Conservation (phyloP, 2,113 vertebrate genomes). For the Sarotherodon lohbergeri region DNA sequence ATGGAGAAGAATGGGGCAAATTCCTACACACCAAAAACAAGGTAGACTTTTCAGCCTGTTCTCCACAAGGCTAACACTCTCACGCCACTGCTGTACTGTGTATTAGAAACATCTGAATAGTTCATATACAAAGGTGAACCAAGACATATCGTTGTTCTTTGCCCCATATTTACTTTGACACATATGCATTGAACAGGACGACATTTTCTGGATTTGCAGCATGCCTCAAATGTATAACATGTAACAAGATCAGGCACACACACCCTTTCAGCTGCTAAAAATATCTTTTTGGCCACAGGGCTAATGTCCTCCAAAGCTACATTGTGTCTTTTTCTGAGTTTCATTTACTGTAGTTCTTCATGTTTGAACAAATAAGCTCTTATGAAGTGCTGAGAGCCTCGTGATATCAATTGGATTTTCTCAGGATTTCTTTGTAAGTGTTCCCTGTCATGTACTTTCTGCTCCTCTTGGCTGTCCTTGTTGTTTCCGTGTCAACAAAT, state of each 20-base stretch:
- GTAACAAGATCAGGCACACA: not conserved
- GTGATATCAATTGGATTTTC: not conserved
- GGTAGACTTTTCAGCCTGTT: conserved; percentile 66
- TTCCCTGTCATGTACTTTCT: not conserved
- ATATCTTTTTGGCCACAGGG: not conserved
- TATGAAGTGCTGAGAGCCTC: not conserved
- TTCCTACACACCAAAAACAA: conserved; percentile 99
- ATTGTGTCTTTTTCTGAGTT: not conserved
- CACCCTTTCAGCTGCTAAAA: not conserved
- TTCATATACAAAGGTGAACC: not conserved
- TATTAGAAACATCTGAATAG: not conserved
- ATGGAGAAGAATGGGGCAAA: conserved; percentile 97
- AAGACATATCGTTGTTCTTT: not conserved
- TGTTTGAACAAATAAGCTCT: not conserved
- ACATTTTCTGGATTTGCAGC: not conserved
- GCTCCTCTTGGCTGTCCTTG: not conserved
- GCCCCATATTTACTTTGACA: not conserved
- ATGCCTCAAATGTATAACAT: not conserved
- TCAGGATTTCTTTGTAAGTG: not conserved
- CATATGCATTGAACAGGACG: not conserved
- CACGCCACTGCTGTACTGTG: not conserved
- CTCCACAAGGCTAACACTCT: not conserved
- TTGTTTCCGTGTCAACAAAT: not conserved
- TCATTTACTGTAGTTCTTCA: not conserved
- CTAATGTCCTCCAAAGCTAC: not conserved